Base-by-base conservation (phyloP, 2,797 vertebrate species). In the Chelonia mydas region DNA sequence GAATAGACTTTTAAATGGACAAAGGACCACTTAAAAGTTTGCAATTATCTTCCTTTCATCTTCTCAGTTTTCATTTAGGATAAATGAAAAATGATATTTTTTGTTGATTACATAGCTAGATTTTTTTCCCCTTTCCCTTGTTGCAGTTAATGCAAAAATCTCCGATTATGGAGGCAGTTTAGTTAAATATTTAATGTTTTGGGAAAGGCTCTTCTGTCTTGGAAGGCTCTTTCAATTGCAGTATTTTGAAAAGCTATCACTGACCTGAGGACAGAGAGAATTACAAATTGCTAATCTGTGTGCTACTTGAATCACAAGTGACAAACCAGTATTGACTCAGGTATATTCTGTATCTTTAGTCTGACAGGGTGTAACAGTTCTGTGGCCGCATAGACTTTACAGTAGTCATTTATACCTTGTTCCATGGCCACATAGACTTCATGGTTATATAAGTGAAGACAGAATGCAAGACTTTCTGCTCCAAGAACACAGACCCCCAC, bases 381-480 rank as follows among this genome's bases (percentile, higher is more conserved):
- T 41, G 21, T 37, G 37, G 68, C 37, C 21, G 21, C 68, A 72
- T 5, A 23, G 21, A 72, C 10, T 72, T 72, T 37, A 72, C n/a
- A 68, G n/a, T 68, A 37, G 68, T 72, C 21, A 72, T 41, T 23
- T 12, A 41, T 72, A 23, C 5, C 37, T 37, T 77, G 3, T 17
- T 49, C 27, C 21, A 41, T 31, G 74, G 27, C 13, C 25, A 49
- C 33, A 3, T 0, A 2, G 91, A 95, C 84, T 74, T 17, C 76
- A 91, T 88, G 84, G 31, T 94, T 94, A 78, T 94, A 81, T 82
- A 89, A 96, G 88, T 31, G 90, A 77, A 94, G 89, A 94, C 83
- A 1, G 0, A 65, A 82, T 83, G 79, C 19, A 53, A 86, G 55
- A 45, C 0, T 0, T 54, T 49, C 28, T 0, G 0, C 59, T 92